Conservation (phyloP, 2,888 invertebrate species). For the Camptogramma bilineatum region DNA sequence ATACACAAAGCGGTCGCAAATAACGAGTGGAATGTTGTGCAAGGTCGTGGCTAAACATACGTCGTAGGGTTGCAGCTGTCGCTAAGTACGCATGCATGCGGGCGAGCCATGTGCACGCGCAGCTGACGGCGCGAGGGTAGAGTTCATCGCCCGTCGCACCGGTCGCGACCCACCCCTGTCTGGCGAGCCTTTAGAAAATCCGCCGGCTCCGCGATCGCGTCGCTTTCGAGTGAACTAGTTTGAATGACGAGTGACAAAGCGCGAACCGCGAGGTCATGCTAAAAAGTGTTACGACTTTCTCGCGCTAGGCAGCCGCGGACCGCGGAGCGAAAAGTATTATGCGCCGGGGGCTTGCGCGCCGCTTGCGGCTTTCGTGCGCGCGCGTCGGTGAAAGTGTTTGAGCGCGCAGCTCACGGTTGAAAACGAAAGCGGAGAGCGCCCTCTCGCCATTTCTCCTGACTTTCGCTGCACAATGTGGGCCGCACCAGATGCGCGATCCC, state of each 20-base stretch:
- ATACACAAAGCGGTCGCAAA: slow-evolving; percentile 47
- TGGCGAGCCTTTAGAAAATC: slow-evolving; percentile 57
- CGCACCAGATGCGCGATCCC: slow-evolving; percentile 77
- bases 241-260: slow-evolving; percentile 78
- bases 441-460: slow-evolving; percentile 85
- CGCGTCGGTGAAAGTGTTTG: slow-evolving; percentile 81
- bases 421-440: slow-evolving; percentile 85
- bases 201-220: slow-evolving; percentile 56
- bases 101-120: slow-evolving; percentile 78
- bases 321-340: slow-evolving; percentile 71
- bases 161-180: slow-evolving; percentile 62
- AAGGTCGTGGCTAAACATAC: slow-evolving; percentile 77
- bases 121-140: slow-evolving; percentile 80
- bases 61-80: slow-evolving; percentile 74
- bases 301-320: slow-evolving; percentile 63
- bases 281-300: slow-evolving; percentile 86
- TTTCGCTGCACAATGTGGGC: slow-evolving; percentile 82
- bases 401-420: slow-evolving; percentile 76
- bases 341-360: slow-evolving; percentile 67
- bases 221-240: slow-evolving; percentile 78
- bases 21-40: slow-evolving; percentile 74
- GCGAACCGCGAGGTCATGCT: slow-evolving; percentile 81
- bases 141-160: slow-evolving; percentile 78
- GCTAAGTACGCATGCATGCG: slow-evolving; percentile 62
- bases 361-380: slow-evolving; percentile 74